These are phyloP conservation scores for Gastrophryne carolinensis DNA, from an alignment of 2,797 vertebrate genomes.

Conservation along the genomic window DNA sequence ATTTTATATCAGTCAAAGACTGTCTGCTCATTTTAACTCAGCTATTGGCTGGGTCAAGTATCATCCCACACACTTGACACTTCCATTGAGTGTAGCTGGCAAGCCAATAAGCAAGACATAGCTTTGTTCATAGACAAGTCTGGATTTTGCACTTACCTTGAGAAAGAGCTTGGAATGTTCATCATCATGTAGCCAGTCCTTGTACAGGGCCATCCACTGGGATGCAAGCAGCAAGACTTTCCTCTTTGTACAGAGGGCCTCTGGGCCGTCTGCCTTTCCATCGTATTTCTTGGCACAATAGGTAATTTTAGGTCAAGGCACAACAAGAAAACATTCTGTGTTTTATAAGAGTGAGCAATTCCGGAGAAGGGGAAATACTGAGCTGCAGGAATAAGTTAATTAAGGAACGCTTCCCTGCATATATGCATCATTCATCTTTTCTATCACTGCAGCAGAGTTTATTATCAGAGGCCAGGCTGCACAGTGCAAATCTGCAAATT, in stretches of 20 bases:
- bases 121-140: neutral
- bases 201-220: constrained; percentile 88
- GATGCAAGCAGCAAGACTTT: constrained; percentile 92
- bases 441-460: neutral
- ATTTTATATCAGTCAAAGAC: no score
- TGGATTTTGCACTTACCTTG: constrained; percentile 74
- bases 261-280: constrained; percentile 82
- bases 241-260: constrained; percentile 84
- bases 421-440: neutral
- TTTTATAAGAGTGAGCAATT: constrained; percentile 26
- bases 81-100: neutral
- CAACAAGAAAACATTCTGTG: constrained; percentile 25
- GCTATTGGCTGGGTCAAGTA: no score
- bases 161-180: constrained; percentile 90
- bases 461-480: neutral
- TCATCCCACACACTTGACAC: neutral
- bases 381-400: constrained; percentile 6
- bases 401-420: neutral
- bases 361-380: neutral
- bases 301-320: constrained; percentile 75
- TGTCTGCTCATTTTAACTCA: no score
- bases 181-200: constrained; percentile 86
- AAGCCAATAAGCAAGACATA: neutral
- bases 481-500: neutral
- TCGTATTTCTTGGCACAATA: constrained; percentile 87